These are phyloP conservation scores for Stylophora pistillata DNA, from an alignment of 64 coral and sea anemone genomes.

Conservation along the genomic window DNA sequence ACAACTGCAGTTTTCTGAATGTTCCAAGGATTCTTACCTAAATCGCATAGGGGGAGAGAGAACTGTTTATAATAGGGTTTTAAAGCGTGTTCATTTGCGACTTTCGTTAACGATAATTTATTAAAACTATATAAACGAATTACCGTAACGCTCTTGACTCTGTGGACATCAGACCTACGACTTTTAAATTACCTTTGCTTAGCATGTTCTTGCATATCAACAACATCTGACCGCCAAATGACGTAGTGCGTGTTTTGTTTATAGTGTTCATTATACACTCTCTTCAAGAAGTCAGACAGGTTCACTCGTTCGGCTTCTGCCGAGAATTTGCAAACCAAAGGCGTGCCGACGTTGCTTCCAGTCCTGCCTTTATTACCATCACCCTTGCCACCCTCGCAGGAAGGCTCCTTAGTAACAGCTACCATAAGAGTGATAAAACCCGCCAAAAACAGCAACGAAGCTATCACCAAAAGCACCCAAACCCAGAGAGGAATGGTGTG, in stretches of 20 bases:
- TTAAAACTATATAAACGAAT: too few relatives aligned
- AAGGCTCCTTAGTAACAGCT: constrained; percentile 17
- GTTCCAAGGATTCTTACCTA: too few relatives aligned
- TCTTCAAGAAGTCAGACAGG: constrained; percentile 45
- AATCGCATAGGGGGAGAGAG: too few relatives aligned
- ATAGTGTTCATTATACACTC: constrained; percentile 54
- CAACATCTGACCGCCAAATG: constrained; percentile 39
- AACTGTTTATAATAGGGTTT: too few relatives aligned
- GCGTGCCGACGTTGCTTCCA: too few relatives aligned
- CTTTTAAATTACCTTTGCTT: constrained; percentile 54
- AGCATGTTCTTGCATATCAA: background rate
- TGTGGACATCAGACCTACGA: background rate
- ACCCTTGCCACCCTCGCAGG: background rate
- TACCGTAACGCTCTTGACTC: background rate
- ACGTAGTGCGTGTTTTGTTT: constrained; percentile 17
- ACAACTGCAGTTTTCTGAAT: too few relatives aligned
- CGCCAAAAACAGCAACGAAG: constrained; percentile 18
- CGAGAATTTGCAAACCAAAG: constrained; percentile 5
- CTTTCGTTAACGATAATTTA: too few relatives aligned
- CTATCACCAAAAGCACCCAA: constrained; percentile 10
- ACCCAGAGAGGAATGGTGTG: background rate
- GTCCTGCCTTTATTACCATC: background rate
- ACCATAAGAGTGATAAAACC: constrained; percentile 2
- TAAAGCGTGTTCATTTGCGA: too few relatives aligned
- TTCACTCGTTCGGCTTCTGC: constrained; percentile 38